phyloP scores from a whole-genome alignment of 2,888 invertebrate genomes.

The Morpho helenor region DNA sequence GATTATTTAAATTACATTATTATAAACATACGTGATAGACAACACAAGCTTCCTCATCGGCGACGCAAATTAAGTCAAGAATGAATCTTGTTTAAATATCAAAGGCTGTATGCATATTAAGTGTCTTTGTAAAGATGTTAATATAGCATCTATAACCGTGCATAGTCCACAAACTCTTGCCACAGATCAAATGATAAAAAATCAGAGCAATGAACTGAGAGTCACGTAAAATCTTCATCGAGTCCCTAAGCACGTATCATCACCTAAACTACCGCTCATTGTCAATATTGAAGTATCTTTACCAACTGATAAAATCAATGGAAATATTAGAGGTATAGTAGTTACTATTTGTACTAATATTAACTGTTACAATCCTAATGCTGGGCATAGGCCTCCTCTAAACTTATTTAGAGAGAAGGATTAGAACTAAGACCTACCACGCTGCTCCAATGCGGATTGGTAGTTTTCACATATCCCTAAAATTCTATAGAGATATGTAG shows the following conservation, averaged over 20 bases:
- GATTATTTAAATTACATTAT: neutral
- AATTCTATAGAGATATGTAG: too few species aligned
- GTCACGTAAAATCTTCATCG: constrained; percentile 72
- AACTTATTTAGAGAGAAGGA: too few species aligned
- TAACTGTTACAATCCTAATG: too few species aligned
- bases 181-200: constrained; percentile 72
- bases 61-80: constrained; percentile 3
- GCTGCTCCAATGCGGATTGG: too few species aligned
- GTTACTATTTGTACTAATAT: too few species aligned
- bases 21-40: neutral
- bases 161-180: constrained; percentile 70
- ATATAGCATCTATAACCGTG: constrained; percentile 52
- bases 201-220: constrained; percentile 74
- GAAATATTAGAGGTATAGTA: constrained; percentile 28
- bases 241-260: constrained; percentile 65
- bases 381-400: too few species aligned
- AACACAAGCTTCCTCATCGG: constrained; percentile 6
- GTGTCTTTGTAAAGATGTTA: constrained; percentile 28
- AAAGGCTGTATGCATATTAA: constrained; percentile 16
- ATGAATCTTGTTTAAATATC: constrained; percentile 7
- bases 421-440: too few species aligned
- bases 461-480: too few species aligned
- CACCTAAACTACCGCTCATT: constrained; percentile 77
- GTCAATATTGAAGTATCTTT: constrained; percentile 72
- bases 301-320: constrained; percentile 71